These are phyloP conservation scores for Hirundo rustica DNA, from an alignment of 2,797 vertebrate genomes.

Conservation along the genomic window DNA sequence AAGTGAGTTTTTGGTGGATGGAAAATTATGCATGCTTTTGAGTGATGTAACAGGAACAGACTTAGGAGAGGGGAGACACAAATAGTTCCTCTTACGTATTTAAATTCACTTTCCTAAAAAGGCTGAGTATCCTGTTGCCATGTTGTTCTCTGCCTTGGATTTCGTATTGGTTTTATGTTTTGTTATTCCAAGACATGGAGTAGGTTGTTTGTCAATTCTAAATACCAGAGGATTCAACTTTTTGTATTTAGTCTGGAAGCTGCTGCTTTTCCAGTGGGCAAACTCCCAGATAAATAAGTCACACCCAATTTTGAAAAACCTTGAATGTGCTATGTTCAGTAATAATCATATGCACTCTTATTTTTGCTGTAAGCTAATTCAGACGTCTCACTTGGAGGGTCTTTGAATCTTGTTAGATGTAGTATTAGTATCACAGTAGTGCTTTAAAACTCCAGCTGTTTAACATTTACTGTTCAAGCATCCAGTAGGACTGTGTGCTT, in stretches of 20 bases:
- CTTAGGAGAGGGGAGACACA: background rate
- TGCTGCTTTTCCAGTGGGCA: background rate
- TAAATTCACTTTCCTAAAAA: background rate
- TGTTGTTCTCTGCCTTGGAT: background rate
- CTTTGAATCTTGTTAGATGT: background rate
- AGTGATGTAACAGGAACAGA: background rate
- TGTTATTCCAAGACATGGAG: background rate
- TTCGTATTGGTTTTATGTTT: background rate
- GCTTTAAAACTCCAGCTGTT: background rate
- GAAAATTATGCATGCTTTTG: background rate
- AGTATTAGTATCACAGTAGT: background rate
- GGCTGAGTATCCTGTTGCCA: background rate
- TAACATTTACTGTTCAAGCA: background rate
- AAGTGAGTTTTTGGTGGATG: background rate
- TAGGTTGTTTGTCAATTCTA: background rate
- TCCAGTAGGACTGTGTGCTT: background rate
- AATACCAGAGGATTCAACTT: background rate
- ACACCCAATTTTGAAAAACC: background rate
- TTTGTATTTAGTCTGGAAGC: background rate
- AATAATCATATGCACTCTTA: background rate
- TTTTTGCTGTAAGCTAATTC: background rate
- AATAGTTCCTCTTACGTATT: background rate
- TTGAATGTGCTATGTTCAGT: background rate
- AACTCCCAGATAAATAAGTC: background rate
- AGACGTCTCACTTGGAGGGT: background rate